A percentile compares a stretch with the other conserved stretches of the same genome.
Conservation (phyloP, 2,888 invertebrate genomes). For the Eristalis intricaria region DNA sequence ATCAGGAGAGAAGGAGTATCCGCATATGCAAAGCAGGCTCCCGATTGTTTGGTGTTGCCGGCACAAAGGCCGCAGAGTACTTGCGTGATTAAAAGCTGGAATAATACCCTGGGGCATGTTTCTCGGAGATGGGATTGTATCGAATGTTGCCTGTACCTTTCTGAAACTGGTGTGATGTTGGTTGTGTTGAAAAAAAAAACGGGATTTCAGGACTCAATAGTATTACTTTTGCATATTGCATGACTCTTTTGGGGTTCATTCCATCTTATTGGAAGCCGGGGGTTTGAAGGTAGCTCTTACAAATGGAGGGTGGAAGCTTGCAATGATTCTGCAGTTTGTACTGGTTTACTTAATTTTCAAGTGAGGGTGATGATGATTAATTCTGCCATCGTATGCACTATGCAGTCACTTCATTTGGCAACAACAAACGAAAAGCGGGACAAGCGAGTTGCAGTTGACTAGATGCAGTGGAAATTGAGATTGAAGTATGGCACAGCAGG, state of each 20-base stretch:
- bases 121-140: constrained; percentile 54
- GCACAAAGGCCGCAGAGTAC: constrained; percentile 62
- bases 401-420: not conserved
- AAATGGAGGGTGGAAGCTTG: constrained; percentile 11
- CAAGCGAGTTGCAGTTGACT: not conserved
- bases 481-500: not conserved
- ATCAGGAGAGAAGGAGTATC: constrained; percentile 10
- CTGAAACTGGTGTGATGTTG: not conserved
- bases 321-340: constrained; percentile 24
- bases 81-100: constrained; percentile 70
- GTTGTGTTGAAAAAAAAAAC: not conserved
- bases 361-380: constrained; percentile 44
- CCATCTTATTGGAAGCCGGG: constrained; percentile 28
- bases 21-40: constrained; percentile 38
- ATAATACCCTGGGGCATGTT: constrained; percentile 61
- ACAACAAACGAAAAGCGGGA: not conserved
- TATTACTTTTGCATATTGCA: constrained; percentile 64
- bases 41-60: constrained; percentile 58
- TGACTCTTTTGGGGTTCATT: constrained; percentile 50
- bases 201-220: constrained; percentile 57
- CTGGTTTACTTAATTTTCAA: constrained; percentile 64
- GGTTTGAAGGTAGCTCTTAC: constrained; percentile 19
- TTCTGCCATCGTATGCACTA: constrained; percentile 9
- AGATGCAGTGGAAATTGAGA: not conserved
- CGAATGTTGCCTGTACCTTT: constrained; percentile 11